A percentile compares a stretch with the other conserved stretches of the same genome.
Evolutionary conservation across 2,113 vertebrate species (phyloP).

Genomic region (Ictidomys tridecemlineatus): DNA sequence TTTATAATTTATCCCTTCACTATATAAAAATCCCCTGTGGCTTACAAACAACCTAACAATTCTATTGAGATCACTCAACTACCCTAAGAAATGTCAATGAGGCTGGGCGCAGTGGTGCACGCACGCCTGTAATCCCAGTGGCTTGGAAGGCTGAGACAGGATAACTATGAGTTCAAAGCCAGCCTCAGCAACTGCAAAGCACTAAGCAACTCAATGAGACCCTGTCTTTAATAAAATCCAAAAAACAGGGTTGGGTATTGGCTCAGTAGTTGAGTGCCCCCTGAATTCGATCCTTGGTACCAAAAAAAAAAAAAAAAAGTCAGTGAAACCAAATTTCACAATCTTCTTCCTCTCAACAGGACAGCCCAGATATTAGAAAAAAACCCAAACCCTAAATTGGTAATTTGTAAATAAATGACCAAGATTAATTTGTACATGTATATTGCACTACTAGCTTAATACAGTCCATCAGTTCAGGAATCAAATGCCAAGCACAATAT

Average conservation of each 20-base stretch:
- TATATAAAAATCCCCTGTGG: background rate
- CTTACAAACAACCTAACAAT: slow-evolving; percentile 1
- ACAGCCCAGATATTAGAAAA: background rate
- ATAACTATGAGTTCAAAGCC: too few species aligned
- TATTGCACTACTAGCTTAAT: background rate
- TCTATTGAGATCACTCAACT: background rate
- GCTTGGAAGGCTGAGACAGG: too few species aligned
- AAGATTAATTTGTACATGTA: background rate
- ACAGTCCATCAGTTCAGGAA: background rate
- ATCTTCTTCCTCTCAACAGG: background rate
- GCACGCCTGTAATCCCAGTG: too few species aligned
- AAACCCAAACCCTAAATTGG: background rate
- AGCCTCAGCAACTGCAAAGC: too few species aligned
- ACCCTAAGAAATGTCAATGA: slow-evolving; percentile 40
- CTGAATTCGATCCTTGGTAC: too few species aligned
- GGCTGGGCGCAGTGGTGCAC: too few species aligned
- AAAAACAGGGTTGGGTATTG: too few species aligned
- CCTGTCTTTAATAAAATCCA: too few species aligned
- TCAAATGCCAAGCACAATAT: background rate
- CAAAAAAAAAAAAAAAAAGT: background rate
- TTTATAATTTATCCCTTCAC: background rate
- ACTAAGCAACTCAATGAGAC: too few species aligned
- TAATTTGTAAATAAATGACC: background rate
- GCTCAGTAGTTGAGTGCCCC: too few species aligned
- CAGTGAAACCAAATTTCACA: slow-evolving; percentile 45